Base-by-base conservation (phyloP, 2,113 vertebrate species). In the Ptilonorhynchus violaceus region DNA sequence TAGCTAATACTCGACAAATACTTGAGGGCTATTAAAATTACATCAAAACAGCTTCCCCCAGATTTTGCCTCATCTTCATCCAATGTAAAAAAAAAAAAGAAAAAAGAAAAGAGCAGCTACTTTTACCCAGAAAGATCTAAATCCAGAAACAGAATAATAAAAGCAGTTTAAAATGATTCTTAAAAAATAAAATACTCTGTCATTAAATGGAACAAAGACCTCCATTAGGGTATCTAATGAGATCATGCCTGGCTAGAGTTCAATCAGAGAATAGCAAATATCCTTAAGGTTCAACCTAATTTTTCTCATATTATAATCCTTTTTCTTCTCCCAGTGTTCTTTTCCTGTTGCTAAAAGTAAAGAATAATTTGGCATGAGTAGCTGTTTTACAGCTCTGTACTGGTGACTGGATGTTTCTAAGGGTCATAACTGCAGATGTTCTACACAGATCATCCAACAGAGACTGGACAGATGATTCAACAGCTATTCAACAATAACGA, bases 1-100 rank as follows among this genome's bases (percentile, higher is more conserved):
- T 93, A 95, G 87, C 93, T 91, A 95, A 94, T 92, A 89, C 89
- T 95, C 72, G 70, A 95, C 74, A 93, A 96, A 94, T 95, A 95
- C 62, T 96, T 95, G 66, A 96, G 58, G 62, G 81, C 67, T 94
- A 72, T 94, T 94, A 94, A 96, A 89, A 96, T 67, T 52, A 93
- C 87, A 95, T 85, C 80, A 92, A 73, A 93, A 94, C 41, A 75
- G n/a, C 63, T 91, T 92, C 62, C 73, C 74, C 62, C 35, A 72
- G 87, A 94, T 93, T 96, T 95, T 94, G 63, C 91, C 84, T 96
- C 49, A 78, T 82, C 89, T 95, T 92, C 41, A 67, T 66, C 64
- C 60, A 89, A 68, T 6, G 6, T 23, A 21, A 59, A 76, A 72
- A 68, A 56, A 35, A 13, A n/a, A 70, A 35, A 18, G 37, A 53